These are phyloP conservation scores for Thymelicus lineola DNA, from an alignment of 2,888 invertebrate genomes.

Conservation along the genomic window DNA sequence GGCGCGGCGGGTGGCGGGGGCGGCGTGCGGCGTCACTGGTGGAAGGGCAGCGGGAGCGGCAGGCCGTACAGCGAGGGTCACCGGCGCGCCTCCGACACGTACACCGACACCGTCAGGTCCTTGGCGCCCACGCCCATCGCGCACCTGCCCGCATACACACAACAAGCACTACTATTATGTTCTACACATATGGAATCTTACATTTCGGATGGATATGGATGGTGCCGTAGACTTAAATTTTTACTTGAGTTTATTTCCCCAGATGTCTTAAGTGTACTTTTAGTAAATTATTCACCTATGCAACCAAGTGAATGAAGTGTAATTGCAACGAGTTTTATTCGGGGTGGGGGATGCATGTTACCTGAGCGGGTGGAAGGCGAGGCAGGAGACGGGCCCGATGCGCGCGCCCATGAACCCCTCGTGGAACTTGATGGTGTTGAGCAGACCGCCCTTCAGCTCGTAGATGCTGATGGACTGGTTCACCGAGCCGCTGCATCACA, in stretches of 20 bases:
- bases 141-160: constrained; percentile 77
- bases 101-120: constrained; percentile 94
- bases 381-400: constrained; percentile 94
- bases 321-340: no score
- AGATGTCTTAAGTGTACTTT: no score
- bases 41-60: constrained; percentile 63
- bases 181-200: no score
- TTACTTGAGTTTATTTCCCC: no score
- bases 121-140: constrained; percentile 94
- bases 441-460: constrained; percentile 88
- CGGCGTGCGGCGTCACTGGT: constrained; percentile 42
- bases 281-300: no score
- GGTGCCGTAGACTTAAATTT: no score
- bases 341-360: constrained; percentile 39
- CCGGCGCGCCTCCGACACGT: constrained; percentile 89
- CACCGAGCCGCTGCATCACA: constrained; percentile 87
- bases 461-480: constrained; percentile 92
- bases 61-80: constrained; percentile 85
- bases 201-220: no score
- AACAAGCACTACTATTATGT: no score
- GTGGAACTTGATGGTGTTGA: constrained; percentile 94
- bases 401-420: constrained; percentile 94
- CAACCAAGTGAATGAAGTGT: no score
- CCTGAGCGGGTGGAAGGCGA: constrained; percentile 95
- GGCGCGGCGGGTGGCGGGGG: constrained; percentile 32